Conservation (phyloP, 2,888 invertebrate species). For the Watsonalla binaria region DNA sequence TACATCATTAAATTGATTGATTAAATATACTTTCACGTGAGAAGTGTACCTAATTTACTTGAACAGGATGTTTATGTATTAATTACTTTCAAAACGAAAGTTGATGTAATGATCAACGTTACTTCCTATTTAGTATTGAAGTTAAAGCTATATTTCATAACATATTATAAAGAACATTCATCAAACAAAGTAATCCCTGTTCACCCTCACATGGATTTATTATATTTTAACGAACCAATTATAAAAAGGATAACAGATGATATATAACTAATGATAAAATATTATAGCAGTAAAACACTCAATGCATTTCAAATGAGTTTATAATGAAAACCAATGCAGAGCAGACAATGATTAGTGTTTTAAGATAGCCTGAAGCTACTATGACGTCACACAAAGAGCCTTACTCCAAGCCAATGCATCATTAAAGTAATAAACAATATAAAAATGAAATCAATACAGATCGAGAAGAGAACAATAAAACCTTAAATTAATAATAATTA, state of each 20-base stretch:
- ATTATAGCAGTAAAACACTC: neutral
- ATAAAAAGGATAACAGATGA: neutral
- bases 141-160: neutral
- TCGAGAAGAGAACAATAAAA: conserved; percentile 8
- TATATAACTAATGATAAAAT: neutral
- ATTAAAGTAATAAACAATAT: neutral
- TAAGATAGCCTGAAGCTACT: neutral
- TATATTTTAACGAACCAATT: neutral
- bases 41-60: neutral
- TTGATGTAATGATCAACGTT: neutral
- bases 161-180: neutral
- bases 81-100: neutral
- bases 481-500: too few relatives aligned
- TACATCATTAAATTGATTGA: neutral
- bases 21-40: neutral
- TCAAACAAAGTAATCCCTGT: neutral
- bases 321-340: neutral
- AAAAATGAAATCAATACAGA: neutral
- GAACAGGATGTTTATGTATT: neutral
- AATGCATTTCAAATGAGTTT: neutral
- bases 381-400: neutral
- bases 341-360: neutral
- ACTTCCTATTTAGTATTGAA: neutral
- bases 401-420: neutral
- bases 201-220: neutral